Percentiles rank a stretch among this genome's conserved stretches.
phyloP scores from a whole-genome alignment of 2,113 vertebrate genomes.

The Colistium nudipinnis region DNA sequence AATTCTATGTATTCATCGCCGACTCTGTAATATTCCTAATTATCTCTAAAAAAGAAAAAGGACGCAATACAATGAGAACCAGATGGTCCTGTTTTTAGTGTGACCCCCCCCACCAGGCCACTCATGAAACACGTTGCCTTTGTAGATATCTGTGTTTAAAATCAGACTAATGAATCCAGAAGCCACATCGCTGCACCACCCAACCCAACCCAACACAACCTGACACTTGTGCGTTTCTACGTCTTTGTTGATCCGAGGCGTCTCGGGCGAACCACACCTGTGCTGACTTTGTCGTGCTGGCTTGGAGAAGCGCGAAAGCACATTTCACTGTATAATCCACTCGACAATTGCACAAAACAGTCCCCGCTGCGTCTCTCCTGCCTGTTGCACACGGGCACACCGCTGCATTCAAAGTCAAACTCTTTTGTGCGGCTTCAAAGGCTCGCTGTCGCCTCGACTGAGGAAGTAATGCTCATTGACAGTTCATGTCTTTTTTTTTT shows the following conservation, averaged over 20 bases:
- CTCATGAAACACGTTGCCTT: constrained; percentile 63
- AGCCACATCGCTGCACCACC: constrained; percentile 24
- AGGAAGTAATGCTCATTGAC: constrained; percentile 42
- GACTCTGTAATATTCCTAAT: constrained; percentile 72
- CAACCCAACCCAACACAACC: constrained; percentile 19
- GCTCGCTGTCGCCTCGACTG: constrained; percentile 34
- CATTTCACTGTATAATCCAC: constrained; percentile 44
- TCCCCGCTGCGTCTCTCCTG: constrained; percentile 48
- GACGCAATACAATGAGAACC: constrained; percentile 64
- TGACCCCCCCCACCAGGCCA: constrained; percentile 51
- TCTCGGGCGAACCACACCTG: constrained; percentile 35
- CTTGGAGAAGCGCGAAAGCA: too few relatives aligned
- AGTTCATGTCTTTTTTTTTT: constrained; percentile 37
- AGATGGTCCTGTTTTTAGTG: constrained; percentile 68
- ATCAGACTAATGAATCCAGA: constrained; percentile 48
- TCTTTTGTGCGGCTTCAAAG: constrained; percentile 69
- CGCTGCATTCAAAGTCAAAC: constrained; percentile 68
- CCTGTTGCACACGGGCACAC: constrained; percentile 58
- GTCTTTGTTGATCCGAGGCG: constrained; percentile 3
- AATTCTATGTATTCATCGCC: constrained; percentile 63
- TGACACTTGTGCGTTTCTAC: constrained; percentile 22
- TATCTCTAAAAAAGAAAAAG: constrained; percentile 68
- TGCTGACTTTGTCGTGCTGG: constrained; percentile 23
- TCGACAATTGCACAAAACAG: constrained; percentile 48
- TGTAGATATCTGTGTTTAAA: constrained; percentile 62